Evolutionary conservation across 92 coral and sea anemone genomes (phyloP).

Genomic region (Chrysogorgia sp.): DNA sequence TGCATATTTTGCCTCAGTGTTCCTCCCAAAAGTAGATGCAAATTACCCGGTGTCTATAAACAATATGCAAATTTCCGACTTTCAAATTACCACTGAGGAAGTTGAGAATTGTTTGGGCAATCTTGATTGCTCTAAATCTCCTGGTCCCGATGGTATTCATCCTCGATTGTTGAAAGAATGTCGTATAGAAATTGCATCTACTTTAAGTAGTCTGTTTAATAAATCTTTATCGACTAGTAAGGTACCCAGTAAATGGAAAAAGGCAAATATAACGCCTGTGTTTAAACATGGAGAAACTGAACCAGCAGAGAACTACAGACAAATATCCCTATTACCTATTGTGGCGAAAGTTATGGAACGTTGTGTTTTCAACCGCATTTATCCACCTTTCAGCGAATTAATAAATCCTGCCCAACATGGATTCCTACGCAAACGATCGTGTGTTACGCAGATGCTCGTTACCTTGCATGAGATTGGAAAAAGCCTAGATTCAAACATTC

Average conservation of each 20-base stretch:
- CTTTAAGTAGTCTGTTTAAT: not conserved
- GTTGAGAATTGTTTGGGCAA: not conserved
- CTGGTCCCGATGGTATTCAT: slow-evolving; percentile 12
- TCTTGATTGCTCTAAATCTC: not conserved
- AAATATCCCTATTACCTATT: not conserved
- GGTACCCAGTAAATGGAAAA: slow-evolving; percentile 10
- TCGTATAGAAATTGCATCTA: slow-evolving; percentile 1
- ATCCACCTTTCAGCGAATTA: not conserved
- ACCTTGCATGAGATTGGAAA: too few species aligned
- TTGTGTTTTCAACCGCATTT: not conserved
- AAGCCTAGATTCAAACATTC: too few species aligned
- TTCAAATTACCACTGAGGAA: not conserved
- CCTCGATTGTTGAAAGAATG: not conserved
- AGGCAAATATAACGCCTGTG: not conserved
- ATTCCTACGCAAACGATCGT: too few species aligned
- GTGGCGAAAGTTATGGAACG: not conserved
- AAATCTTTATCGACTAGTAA: not conserved
- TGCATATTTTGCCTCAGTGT: slow-evolving; percentile 44
- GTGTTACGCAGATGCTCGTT: too few species aligned
- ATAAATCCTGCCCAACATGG: not conserved
- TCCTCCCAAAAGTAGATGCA: not conserved
- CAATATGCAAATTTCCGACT: not conserved
- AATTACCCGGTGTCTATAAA: not conserved
- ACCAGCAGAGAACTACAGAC: not conserved
- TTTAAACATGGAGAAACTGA: not conserved